Evolutionary conservation across 2,888 invertebrate genomes (phyloP).

Genomic region (Lissocephala sabroskyi): DNA sequence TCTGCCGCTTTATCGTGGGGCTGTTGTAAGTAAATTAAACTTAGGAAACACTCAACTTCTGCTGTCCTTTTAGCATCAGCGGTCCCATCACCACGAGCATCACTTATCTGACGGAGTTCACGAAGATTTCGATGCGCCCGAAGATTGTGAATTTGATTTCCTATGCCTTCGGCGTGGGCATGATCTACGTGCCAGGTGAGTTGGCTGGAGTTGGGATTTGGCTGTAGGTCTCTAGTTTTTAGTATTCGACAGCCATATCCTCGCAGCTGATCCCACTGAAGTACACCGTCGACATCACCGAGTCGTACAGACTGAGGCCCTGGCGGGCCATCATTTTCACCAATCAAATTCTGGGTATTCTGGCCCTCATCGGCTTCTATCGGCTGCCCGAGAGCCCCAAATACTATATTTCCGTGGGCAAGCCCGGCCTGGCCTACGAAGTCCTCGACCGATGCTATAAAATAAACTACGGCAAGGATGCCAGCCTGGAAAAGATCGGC

Average conservation of each 20-base stretch:
- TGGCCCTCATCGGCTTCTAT: background rate
- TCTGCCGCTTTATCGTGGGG: slow-evolving; percentile 5
- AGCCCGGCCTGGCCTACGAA: slow-evolving; percentile 12
- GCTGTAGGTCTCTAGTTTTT: no score
- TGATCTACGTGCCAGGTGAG: slow-evolving; percentile 25
- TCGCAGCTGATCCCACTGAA: no score
- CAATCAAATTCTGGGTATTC: slow-evolving; percentile 8
- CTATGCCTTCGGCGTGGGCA: slow-evolving; percentile 4
- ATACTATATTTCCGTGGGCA: slow-evolving; percentile 12
- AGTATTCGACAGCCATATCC: no score
- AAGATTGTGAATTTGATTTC: slow-evolving; percentile 12
- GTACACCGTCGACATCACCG: no score
- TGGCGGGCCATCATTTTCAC: slow-evolving; percentile 25
- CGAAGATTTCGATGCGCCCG: slow-evolving; percentile 13
- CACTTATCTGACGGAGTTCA: slow-evolving; percentile 29
- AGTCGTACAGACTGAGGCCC: background rate
- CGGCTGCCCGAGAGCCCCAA: slow-evolving; percentile 31
- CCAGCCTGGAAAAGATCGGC: slow-evolving; percentile 14
- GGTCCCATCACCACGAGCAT: slow-evolving; percentile 4
- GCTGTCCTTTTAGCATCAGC: slow-evolving; percentile 16
- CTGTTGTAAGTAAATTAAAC: slow-evolving; percentile 16
- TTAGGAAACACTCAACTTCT: no score
- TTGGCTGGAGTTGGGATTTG: no score
- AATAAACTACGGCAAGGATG: slow-evolving; percentile 14
- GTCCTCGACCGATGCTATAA: slow-evolving; percentile 19